Conservation (phyloP, 2,113 vertebrate genomes). For the Catagonus wagneri region DNA sequence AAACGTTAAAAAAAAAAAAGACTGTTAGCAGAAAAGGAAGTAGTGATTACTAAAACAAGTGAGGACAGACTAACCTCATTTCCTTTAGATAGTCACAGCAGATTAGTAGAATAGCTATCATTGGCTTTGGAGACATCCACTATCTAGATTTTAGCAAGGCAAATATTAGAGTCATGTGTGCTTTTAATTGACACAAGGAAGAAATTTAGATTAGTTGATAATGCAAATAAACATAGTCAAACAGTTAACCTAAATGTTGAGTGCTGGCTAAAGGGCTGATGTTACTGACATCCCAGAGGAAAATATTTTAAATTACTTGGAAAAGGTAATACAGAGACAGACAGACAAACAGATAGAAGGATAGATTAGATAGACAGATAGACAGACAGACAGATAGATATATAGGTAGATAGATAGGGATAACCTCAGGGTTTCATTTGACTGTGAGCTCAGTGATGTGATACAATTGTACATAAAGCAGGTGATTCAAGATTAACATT, state of each 20-base stretch:
- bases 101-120: neutral
- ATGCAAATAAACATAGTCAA: neutral
- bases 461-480: neutral
- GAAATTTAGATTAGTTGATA: constrained; percentile 20
- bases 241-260: neutral
- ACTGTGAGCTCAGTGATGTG: neutral
- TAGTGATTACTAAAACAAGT: neutral
- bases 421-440: neutral
- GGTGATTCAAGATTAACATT: too few species aligned
- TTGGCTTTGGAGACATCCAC: neutral
- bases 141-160: constrained; percentile 30
- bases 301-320: neutral
- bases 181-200: constrained; percentile 15
- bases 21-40: constrained; percentile 43
- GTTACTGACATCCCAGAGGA: neutral
- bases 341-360: neutral
- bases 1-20: too few species aligned
- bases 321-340: neutral
- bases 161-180: neutral
- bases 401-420: neutral
- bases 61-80: constrained; percentile 16
- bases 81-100: neutral
- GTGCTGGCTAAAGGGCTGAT: neutral
- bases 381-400: neutral
- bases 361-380: neutral